Evolutionary conservation across 2,113 vertebrate genomes (phyloP).

Genomic region (Chelonoidis abingdonii): DNA sequence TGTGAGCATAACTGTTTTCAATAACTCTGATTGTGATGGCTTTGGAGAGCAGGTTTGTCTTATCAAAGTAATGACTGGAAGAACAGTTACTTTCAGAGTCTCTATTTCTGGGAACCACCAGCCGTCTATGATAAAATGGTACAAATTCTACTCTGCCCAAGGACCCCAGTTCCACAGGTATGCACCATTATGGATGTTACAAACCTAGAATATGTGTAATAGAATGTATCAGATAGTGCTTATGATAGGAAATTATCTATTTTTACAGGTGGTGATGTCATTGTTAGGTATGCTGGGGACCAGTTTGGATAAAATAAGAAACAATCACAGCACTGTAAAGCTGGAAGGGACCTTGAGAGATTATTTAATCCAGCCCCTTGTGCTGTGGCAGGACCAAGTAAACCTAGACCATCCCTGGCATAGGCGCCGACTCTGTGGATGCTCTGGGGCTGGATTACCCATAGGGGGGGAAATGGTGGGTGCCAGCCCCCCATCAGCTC

Average conservation of each 20-base stretch:
- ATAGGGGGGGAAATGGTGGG: too few relatives aligned
- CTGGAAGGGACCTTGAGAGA: neutral
- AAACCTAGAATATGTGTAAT: too few relatives aligned
- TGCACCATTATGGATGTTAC: neutral
- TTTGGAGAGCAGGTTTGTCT: conserved; percentile 16
- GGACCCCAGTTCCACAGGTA: conserved; percentile 30
- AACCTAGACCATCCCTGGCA: neutral
- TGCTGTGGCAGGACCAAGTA: neutral
- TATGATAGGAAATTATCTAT: neutral
- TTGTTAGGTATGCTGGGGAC: neutral
- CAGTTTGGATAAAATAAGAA: neutral
- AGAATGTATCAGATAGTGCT: neutral
- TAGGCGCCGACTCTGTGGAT: too few relatives aligned
- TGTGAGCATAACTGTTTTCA: neutral
- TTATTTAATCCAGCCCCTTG: neutral
- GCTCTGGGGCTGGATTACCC: too few relatives aligned
- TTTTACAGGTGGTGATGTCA: neutral
- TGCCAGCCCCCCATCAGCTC: too few relatives aligned
- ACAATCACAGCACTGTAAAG: neutral
- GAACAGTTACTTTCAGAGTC: neutral
- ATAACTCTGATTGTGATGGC: neutral
- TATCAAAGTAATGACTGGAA: neutral
- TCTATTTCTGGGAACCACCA: neutral
- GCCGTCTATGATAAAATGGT: neutral
- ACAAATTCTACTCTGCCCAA: conserved; percentile 36